Conservation (phyloP, 2,888 invertebrate genomes). For the Agrochola circellaris region DNA sequence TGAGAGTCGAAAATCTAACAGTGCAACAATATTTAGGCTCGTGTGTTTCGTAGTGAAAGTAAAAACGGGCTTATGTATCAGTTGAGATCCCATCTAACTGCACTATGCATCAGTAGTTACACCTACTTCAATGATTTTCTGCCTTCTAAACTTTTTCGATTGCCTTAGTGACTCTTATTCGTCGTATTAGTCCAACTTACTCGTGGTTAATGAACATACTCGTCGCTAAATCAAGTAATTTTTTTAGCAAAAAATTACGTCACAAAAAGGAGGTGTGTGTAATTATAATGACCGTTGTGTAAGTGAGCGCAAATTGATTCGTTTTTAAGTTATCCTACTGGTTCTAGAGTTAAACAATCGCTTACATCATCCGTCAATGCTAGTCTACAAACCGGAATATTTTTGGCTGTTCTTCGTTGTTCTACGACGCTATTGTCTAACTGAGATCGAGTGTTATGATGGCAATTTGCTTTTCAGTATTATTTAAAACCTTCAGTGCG, state of each 20-base stretch:
- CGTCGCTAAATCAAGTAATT: background rate
- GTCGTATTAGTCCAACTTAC: background rate
- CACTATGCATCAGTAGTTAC: background rate
- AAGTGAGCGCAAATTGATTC: constrained; percentile 34
- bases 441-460: background rate
- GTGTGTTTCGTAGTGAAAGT: background rate
- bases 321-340: constrained; percentile 45
- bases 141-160: background rate
- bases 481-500: background rate
- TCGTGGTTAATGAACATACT: background rate
- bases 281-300: constrained; percentile 36
- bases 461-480: background rate
- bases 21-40: background rate
- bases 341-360: constrained; percentile 49
- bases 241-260: constrained; percentile 46
- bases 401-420: constrained; percentile 15
- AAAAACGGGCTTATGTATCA: background rate
- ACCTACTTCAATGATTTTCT: background rate
- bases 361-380: constrained; percentile 35
- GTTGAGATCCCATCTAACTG: background rate
- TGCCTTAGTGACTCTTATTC: background rate
- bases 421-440: constrained; percentile 3
- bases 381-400: constrained; percentile 9
- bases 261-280: constrained; percentile 27
- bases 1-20: background rate